Evolutionary conservation across 2,888 invertebrate genomes (phyloP).

Genomic region (Gymnocheta viridis): DNA sequence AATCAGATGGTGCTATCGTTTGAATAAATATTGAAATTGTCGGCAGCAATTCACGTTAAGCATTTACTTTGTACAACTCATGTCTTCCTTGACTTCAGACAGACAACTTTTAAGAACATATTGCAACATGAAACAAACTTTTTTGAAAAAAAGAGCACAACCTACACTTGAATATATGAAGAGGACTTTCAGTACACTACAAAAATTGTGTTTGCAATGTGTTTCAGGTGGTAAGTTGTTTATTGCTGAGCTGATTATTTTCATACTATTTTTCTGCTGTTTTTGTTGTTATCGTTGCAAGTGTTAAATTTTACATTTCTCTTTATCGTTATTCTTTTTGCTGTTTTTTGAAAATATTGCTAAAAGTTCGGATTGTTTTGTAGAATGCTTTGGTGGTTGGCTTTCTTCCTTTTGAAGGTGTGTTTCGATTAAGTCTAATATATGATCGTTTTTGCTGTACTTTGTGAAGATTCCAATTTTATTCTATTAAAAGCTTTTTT

Average conservation of each 20-base stretch:
- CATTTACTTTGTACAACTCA: slow-evolving; percentile 54
- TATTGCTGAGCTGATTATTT: slow-evolving; percentile 28
- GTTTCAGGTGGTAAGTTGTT: slow-evolving; percentile 65
- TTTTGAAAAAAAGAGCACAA: slow-evolving; percentile 1
- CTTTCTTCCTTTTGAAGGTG: slow-evolving; percentile 50
- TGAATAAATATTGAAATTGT: slow-evolving; percentile 80
- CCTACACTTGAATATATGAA: background rate
- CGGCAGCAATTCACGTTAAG: slow-evolving; percentile 66
- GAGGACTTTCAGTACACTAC: slow-evolving; percentile 7
- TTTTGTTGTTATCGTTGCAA: slow-evolving; percentile 3
- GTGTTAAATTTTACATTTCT: slow-evolving; percentile 19
- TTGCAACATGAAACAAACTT: slow-evolving; percentile 25
- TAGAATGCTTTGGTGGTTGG: background rate
- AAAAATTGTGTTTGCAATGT: slow-evolving; percentile 33
- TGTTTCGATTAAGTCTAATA: slow-evolving; percentile 58
- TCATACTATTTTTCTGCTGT: slow-evolving; percentile 6
- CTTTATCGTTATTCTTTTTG: background rate
- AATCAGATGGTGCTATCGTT: slow-evolving; percentile 81
- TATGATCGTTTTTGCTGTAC: slow-evolving; percentile 34
- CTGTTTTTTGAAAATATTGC: background rate
- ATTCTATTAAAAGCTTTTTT: slow-evolving; percentile 28
- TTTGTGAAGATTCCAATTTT: slow-evolving; percentile 56
- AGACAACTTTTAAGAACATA: slow-evolving; percentile 12
- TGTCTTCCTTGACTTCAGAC: background rate
- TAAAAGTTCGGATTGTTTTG: slow-evolving; percentile 1